These are phyloP conservation scores for Clistopyga incitator DNA, from an alignment of 2,888 invertebrate species.

Conservation along the genomic window DNA sequence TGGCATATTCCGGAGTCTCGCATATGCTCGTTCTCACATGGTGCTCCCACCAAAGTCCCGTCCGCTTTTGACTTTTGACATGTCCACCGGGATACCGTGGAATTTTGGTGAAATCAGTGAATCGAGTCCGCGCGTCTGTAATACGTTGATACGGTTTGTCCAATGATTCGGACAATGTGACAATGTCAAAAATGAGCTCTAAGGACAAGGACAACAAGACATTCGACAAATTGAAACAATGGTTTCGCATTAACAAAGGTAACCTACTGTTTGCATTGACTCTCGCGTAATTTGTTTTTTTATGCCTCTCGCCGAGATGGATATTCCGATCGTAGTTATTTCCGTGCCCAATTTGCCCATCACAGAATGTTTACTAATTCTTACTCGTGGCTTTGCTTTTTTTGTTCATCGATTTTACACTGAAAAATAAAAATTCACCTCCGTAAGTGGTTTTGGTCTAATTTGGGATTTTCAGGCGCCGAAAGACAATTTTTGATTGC, in stretches of 20 bases:
- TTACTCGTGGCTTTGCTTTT: not conserved
- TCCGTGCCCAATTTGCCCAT: too few relatives aligned
- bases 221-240: conserved; percentile 90
- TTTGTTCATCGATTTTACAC: not conserved
- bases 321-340: not conserved
- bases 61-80: conserved; percentile 62
- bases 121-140: conserved; percentile 26
- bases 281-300: conserved; percentile 8
- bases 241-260: conserved; percentile 88
- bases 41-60: conserved; percentile 38
- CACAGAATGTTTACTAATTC: not conserved
- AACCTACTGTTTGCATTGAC: conserved; percentile 55
- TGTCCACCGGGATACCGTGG: conserved; percentile 64
- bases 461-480: not conserved
- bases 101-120: conserved; percentile 27
- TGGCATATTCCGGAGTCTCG: not conserved
- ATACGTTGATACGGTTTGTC: conserved; percentile 19
- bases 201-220: conserved; percentile 90
- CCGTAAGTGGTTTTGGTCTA: not conserved
- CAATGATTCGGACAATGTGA: conserved; percentile 63
- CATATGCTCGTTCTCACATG: conserved; percentile 53
- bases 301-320: not conserved
- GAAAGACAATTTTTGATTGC: not conserved
- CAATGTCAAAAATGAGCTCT: conserved; percentile 86
- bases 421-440: not conserved